These are phyloP conservation scores for Eidolon dupreanum DNA, from an alignment of 2,797 vertebrate species.

Conservation along the genomic window DNA sequence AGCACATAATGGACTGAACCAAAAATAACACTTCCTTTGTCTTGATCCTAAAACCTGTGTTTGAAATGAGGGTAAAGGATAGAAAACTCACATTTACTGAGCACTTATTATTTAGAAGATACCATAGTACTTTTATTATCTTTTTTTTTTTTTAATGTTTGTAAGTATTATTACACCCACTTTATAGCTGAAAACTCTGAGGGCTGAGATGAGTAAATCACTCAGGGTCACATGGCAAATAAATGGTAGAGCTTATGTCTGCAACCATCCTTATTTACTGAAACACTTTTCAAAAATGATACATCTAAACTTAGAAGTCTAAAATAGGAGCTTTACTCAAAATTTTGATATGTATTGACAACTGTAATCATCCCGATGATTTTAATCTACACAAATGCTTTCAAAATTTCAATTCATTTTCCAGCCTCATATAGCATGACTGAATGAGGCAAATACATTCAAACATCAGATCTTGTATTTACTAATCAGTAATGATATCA, in stretches of 20 bases:
- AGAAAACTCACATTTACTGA: background rate
- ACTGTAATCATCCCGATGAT: background rate
- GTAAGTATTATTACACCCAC: background rate
- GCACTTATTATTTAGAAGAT: background rate
- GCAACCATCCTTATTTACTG: background rate
- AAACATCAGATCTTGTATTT: background rate
- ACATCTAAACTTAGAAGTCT: background rate
- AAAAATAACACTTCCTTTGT: background rate
- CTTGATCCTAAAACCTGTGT: background rate
- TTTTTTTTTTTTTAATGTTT: background rate
- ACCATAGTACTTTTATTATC: background rate
- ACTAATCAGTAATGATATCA: background rate
- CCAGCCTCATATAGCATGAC: background rate
- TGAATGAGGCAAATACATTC: background rate
- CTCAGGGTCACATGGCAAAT: background rate
- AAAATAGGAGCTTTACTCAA: constrained; percentile 26
- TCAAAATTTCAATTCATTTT: constrained; percentile 6
- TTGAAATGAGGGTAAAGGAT: background rate
- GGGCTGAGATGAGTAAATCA: background rate
- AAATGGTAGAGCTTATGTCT: accelerated
- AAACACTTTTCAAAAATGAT: constrained; percentile 47
- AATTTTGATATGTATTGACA: background rate
- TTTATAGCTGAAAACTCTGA: background rate
- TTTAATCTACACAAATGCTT: background rate
- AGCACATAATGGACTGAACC: background rate